phyloP scores from a whole-genome alignment of 2,888 invertebrate species.

The Plemyria rubiginata region DNA sequence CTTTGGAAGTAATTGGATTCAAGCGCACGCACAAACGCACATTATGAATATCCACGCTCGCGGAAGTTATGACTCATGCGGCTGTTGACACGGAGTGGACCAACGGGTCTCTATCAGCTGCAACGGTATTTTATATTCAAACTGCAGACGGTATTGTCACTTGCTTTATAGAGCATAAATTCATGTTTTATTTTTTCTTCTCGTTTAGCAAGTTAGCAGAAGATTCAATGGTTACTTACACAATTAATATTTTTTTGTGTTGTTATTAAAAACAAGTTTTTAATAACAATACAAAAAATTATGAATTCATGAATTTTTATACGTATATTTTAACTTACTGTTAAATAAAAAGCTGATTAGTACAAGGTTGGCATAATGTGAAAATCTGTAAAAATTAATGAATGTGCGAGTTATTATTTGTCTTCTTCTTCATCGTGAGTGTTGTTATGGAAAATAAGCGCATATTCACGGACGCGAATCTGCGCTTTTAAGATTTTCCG shows the following conservation, averaged over 20 bases:
- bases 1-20: neutral
- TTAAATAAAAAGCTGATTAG: too few relatives aligned
- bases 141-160: constrained; percentile 49
- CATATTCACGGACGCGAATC: too few relatives aligned
- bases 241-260: constrained; percentile 20
- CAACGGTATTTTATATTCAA: constrained; percentile 52
- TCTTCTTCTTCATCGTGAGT: too few relatives aligned
- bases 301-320: too few relatives aligned
- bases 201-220: constrained; percentile 37
- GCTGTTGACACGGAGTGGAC: constrained; percentile 10
- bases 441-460: too few relatives aligned
- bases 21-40: constrained; percentile 2
- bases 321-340: too few relatives aligned
- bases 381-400: too few relatives aligned
- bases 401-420: too few relatives aligned
- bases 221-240: constrained; percentile 29
- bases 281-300: too few relatives aligned
- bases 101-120: constrained; percentile 31
- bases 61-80: constrained; percentile 5
- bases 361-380: too few relatives aligned
- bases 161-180: constrained; percentile 56
- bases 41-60: neutral
- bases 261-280: constrained; percentile 16
- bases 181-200: constrained; percentile 40
- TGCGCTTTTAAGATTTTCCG: too few relatives aligned